Base-by-base conservation (phyloP, 2,888 invertebrate species). In the Clepsis dumicolana region DNA sequence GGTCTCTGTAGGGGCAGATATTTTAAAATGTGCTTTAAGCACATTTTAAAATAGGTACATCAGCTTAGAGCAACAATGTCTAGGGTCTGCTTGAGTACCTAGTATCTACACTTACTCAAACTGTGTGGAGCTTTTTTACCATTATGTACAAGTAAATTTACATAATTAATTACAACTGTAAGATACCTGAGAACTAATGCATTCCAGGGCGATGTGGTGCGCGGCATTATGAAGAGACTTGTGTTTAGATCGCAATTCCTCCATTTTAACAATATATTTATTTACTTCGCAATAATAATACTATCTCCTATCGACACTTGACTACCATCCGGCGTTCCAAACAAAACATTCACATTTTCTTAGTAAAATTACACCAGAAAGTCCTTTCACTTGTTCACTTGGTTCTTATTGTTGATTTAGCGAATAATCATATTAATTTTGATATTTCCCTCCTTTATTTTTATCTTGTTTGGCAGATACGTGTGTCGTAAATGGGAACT, bases 131-230 rank as follows among this genome's bases (percentile, higher is more conserved):
- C n/a, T n/a, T n/a, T n/a, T n/a, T n/a, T n/a, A n/a, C n/a, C n/a
- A n/a, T n/a, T n/a, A n/a, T n/a, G n/a, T n/a, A n/a, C n/a, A n/a
- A n/a, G n/a, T n/a, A n/a, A n/a, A n/a, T n/a, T n/a, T n/a, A n/a
- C 12, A 38, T 50, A 52, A 16, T 29, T 54, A 27, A 41, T 41
- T 60, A 3, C 38, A 12, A 38, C 18, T 16, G 10, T 29, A 29
- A 53, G 25, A 48, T 83, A 92, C 92, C 90, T 92, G 91, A 69
- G 91, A 87, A 77, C 91, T 85, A 53, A 92, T 89, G 73, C 89
- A 92, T 68, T 93, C 93, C 70, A 93, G 72, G 24, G 90, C 91
- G 57, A 91, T 92, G 72, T 93, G 91, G 74, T 93, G 93, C 32
- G 93, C 88, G 27, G 91, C 86, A 78, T 71, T 90, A 71, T 91